Evolutionary conservation across 2,888 invertebrate genomes (phyloP).

Genomic region (Imbricaverruca yamaguchii): DNA sequence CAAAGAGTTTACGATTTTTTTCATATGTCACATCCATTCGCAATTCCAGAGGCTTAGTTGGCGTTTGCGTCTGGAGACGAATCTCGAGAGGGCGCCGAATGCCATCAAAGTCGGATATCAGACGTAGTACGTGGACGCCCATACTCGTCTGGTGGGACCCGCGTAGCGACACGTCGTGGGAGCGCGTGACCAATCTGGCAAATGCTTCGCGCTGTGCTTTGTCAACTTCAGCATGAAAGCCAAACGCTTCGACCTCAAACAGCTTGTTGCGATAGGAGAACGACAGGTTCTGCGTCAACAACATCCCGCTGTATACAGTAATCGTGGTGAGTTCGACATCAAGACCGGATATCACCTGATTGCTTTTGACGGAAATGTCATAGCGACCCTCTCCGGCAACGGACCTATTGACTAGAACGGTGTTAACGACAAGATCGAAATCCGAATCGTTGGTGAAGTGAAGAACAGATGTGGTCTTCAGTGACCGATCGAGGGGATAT

Average conservation of each 20-base stretch:
- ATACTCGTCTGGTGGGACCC: not conserved
- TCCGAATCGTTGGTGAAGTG: not conserved
- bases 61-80: not conserved
- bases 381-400: not conserved
- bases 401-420: not conserved
- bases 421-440: not conserved
- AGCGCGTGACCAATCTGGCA: not conserved
- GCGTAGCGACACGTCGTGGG: not conserved
- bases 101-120: not conserved
- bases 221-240: not conserved
- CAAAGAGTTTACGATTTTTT: not conserved
- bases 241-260: not conserved
- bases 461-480: not conserved
- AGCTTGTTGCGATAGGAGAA: constrained; percentile 1
- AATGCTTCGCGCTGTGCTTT: not conserved
- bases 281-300: not conserved
- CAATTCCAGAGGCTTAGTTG: not conserved
- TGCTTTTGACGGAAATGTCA: not conserved
- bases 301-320: not conserved
- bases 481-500: not conserved
- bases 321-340: not conserved
- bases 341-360: not conserved
- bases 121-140: not conserved
- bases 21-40: not conserved
- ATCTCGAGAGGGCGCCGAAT: not conserved